Percentiles rank a stretch among this genome's conserved stretches.
Conservation (phyloP, 2,113 vertebrate genomes). For the Tinamus guttatus region DNA sequence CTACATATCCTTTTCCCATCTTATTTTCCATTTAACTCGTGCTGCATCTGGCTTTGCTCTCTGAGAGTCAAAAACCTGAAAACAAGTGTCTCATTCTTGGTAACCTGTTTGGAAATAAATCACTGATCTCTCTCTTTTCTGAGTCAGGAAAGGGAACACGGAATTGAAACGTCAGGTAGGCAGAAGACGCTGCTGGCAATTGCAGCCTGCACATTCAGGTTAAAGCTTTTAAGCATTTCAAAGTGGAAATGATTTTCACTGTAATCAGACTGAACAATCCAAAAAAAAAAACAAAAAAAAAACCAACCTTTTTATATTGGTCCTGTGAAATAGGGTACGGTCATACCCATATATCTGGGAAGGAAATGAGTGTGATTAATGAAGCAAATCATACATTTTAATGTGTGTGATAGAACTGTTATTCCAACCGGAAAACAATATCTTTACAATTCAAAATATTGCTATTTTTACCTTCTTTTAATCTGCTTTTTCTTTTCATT, state of each 20-base stretch:
- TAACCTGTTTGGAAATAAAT: background rate
- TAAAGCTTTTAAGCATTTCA: conserved; percentile 19
- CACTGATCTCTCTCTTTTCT: background rate
- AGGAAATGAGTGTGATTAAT: conserved; percentile 77
- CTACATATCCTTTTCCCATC: background rate
- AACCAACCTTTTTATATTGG: conserved; percentile 34
- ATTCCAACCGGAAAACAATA: conserved; percentile 68
- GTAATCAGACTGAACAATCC: conserved; percentile 36
- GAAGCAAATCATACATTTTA: conserved; percentile 76
- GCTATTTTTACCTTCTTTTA: conserved; percentile 44
- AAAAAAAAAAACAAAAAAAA: conserved; percentile 54
- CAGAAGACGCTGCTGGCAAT: conserved; percentile 22
- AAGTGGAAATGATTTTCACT: conserved; percentile 43
- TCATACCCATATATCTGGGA: conserved; percentile 43
- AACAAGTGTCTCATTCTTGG: background rate
- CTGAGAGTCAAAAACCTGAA: background rate
- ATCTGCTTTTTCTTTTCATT: conserved; percentile 56
- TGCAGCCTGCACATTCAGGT: conserved; percentile 13
- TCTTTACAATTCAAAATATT: conserved; percentile 63
- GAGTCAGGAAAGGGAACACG: conserved; percentile 32
- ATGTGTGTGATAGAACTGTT: conserved; percentile 63
- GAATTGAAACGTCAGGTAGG: conserved; percentile 11
- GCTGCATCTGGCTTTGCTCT: conserved; percentile 13
- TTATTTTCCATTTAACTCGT: background rate
- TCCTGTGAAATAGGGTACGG: conserved; percentile 55